Evolutionary conservation across 2,888 invertebrate genomes (phyloP).

Genomic region (Drosophila neotestacea): DNA sequence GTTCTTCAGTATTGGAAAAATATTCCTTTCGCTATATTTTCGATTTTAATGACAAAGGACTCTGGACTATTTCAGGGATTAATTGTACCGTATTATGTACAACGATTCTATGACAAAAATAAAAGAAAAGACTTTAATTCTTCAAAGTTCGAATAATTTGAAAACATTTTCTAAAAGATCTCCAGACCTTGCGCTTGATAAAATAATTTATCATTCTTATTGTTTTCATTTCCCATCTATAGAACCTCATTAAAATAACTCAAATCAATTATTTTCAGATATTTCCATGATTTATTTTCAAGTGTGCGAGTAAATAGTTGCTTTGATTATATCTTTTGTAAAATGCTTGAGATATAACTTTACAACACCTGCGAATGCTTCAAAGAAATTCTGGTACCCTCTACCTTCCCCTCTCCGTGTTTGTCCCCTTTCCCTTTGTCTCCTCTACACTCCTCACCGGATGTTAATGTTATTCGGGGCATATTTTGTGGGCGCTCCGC

Average conservation of each 20-base stretch:
- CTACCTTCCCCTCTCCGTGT: too few species aligned
- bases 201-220: background rate
- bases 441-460: conserved; percentile 31
- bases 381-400: conserved; percentile 19
- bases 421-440: background rate
- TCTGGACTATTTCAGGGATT: too few species aligned
- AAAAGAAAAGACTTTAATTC: background rate
- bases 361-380: conserved; percentile 38
- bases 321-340: conserved; percentile 16
- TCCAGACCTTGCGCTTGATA: background rate
- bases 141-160: background rate
- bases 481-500: conserved; percentile 63
- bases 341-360: conserved; percentile 10
- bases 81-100: too few species aligned
- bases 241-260: conserved; percentile 17
- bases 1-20: too few species aligned
- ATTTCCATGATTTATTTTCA: conserved; percentile 18
- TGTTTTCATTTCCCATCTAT: conserved; percentile 1
- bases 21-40: too few species aligned
- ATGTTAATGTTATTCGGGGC: conserved; percentile 60
- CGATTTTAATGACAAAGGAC: too few species aligned
- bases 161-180: background rate
- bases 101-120: background rate
- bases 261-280: conserved; percentile 5
- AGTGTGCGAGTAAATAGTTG: conserved; percentile 9